Percentiles rank a stretch among this genome's conserved stretches.
Conservation (phyloP, 2,888 invertebrate species). For the Leptopilina myrica region DNA sequence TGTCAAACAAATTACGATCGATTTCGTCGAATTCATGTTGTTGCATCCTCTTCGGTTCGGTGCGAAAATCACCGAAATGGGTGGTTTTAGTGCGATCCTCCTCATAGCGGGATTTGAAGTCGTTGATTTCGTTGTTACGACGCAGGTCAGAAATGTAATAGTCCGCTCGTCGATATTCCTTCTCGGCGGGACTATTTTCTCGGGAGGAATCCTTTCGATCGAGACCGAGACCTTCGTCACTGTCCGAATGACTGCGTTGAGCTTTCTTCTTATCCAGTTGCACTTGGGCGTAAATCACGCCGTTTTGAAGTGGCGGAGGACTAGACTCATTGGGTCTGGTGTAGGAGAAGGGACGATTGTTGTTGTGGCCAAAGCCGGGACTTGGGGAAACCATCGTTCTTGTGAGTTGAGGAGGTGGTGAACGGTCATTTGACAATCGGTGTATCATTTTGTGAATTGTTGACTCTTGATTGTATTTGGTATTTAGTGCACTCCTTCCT, state of each 20-base stretch:
- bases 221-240: conserved; percentile 88
- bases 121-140: conserved; percentile 71
- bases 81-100: conserved; percentile 59
- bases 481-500: conserved; percentile 49
- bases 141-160: conserved; percentile 68
- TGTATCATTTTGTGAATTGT: conserved; percentile 88
- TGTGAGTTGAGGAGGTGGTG: conserved; percentile 82
- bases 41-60: conserved; percentile 61
- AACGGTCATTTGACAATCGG: conserved; percentile 85
- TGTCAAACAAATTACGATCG: conserved; percentile 64
- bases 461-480: conserved; percentile 70
- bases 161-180: conserved; percentile 68
- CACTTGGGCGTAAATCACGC: conserved; percentile 88
- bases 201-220: conserved; percentile 78
- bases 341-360: conserved; percentile 90
- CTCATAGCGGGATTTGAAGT: conserved; percentile 65
- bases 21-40: conserved; percentile 72
- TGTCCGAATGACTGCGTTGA: conserved; percentile 83
- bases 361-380: conserved; percentile 82
- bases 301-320: conserved; percentile 79
- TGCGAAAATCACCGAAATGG: conserved; percentile 60
- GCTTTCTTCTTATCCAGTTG: conserved; percentile 78
- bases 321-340: conserved; percentile 80
- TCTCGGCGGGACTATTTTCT: conserved; percentile 74
- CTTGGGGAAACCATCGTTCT: conserved; percentile 80